These are phyloP conservation scores for Homalodisca vitripennis DNA, from an alignment of 1,140 invertebrate species.

Conservation along the genomic window DNA sequence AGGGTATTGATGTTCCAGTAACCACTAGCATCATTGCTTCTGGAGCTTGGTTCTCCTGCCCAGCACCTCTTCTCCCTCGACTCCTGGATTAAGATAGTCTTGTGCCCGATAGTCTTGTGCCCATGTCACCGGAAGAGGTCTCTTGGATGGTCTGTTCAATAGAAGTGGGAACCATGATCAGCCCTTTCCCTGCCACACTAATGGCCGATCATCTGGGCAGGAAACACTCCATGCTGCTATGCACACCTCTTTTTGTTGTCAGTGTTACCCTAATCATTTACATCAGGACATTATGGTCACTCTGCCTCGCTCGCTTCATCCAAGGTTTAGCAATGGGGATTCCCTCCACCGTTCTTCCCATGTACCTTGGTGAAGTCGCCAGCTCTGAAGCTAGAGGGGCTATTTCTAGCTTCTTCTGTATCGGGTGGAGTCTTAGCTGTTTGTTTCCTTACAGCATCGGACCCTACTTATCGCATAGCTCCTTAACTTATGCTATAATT, in stretches of 20 bases:
- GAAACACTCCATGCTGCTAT: constrained; percentile 30
- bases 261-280: background rate
- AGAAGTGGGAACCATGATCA: constrained; percentile 52
- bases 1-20: constrained; percentile 47
- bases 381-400: constrained; percentile 40
- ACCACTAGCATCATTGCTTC: constrained; percentile 45
- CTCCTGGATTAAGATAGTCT: too few relatives aligned
- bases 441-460: constrained; percentile 74
- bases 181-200: constrained; percentile 43
- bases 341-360: constrained; percentile 71
- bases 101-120: constrained; percentile 51
- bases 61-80: constrained; percentile 57
- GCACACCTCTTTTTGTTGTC: background rate
- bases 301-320: constrained; percentile 35
- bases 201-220: constrained; percentile 36
- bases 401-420: constrained; percentile 72
- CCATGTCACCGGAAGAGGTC: constrained; percentile 56
- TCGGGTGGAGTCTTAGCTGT: constrained; percentile 70
- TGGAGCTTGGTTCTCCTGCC: constrained; percentile 53
- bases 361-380: constrained; percentile 84
- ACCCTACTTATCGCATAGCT: constrained; percentile 65
- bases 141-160: constrained; percentile 63
- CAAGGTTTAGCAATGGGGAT: constrained; percentile 61
- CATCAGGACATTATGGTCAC: background rate
- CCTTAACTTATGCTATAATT: constrained; percentile 63